Percentiles rank a stretch among this genome's conserved stretches.
These are phyloP conservation scores for Heliconius ismenius DNA, from an alignment of 2,888 invertebrate genomes.

Conservation along the genomic window DNA sequence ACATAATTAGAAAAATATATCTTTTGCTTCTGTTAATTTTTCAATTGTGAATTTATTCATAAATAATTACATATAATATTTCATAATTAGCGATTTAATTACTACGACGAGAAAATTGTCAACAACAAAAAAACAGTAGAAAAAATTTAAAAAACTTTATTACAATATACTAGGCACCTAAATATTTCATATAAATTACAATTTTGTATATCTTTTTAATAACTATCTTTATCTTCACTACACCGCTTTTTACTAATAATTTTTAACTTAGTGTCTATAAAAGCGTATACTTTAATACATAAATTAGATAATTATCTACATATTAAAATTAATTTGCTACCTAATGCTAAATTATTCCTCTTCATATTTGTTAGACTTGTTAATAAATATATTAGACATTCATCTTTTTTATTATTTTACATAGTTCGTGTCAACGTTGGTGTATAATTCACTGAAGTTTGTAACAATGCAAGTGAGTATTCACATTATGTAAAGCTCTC, in stretches of 20 bases:
- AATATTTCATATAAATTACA: slow-evolving; percentile 17
- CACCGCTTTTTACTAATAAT: background rate
- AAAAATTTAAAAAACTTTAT: background rate
- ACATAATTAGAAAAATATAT: slow-evolving; percentile 70
- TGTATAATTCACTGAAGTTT: background rate
- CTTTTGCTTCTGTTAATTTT: slow-evolving; percentile 14
- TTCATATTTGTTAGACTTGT: background rate
- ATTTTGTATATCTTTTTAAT: background rate
- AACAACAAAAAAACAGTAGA: background rate
- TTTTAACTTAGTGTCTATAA: background rate
- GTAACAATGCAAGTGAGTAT: background rate
- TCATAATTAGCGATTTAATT: background rate
- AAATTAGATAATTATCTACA: background rate
- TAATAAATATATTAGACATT: slow-evolving; percentile 2
- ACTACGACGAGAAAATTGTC: background rate
- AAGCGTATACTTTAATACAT: slow-evolving; percentile 7
- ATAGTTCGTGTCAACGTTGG: background rate
- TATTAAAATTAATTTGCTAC: slow-evolving; percentile 8
- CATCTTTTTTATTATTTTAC: background rate
- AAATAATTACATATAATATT: background rate
- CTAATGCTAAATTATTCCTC: background rate
- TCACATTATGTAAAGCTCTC: background rate
- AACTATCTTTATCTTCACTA: background rate
- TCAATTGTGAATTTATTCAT: background rate
- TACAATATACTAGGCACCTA: background rate